phyloP scores from a whole-genome alignment of 2,888 invertebrate genomes.

The Sinodicranocentrus sp. region DNA sequence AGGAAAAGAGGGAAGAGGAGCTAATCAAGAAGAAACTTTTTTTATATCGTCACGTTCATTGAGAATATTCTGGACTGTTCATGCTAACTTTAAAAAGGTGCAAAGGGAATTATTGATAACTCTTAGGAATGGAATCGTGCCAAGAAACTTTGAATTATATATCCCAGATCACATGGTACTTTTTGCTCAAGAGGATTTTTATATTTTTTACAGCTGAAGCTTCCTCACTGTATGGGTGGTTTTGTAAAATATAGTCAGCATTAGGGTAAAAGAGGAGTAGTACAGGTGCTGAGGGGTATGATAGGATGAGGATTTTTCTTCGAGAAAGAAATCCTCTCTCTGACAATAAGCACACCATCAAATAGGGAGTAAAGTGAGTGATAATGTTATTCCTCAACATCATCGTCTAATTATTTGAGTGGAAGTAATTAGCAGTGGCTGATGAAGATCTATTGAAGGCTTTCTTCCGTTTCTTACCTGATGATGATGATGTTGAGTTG shows the following conservation, averaged over 20 bases:
- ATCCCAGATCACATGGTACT: no score
- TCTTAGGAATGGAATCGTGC: conserved; percentile 15
- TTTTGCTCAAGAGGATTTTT: neutral
- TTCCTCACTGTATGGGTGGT: no score
- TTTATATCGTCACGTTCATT: no score
- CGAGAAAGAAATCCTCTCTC: neutral
- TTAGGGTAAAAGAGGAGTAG: no score
- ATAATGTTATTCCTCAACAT: conserved; percentile 54
- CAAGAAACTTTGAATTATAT: no score
- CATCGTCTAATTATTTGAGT: conserved; percentile 71
- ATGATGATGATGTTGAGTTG: conserved; percentile 13
- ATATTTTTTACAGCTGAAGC: neutral
- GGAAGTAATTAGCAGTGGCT: conserved; percentile 68
- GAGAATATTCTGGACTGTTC: no score
- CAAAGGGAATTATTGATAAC: no score
- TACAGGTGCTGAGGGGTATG: no score
- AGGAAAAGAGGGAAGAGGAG: neutral
- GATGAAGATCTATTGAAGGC: conserved; percentile 46
- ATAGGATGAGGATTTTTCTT: conserved; percentile 11
- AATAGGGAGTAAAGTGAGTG: conserved; percentile 42
- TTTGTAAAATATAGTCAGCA: no score
- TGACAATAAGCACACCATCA: conserved; percentile 42
- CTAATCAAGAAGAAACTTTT: neutral
- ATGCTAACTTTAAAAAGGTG: no score
- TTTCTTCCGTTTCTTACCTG: conserved; percentile 34